Conservation (phyloP, 1,140 invertebrate genomes). For the Eupristina koningsbergeri region DNA sequence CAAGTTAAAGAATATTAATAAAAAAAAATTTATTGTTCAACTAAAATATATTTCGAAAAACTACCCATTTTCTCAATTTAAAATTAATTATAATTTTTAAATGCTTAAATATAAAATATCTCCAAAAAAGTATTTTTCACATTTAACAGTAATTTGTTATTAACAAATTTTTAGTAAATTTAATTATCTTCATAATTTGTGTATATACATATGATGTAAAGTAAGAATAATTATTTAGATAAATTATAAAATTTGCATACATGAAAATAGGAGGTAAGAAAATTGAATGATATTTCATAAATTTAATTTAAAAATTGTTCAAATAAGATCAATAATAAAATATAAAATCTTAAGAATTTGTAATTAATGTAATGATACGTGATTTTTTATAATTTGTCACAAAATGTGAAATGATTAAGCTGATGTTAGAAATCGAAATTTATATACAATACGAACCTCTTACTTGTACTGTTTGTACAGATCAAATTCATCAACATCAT, state of each 20-base stretch:
- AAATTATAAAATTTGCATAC: not conserved
- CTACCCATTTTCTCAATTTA: too few species aligned
- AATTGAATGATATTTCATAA: not conserved
- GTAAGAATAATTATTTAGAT: too few species aligned
- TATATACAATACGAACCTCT: slow-evolving; percentile 67
- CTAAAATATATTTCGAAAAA: too few species aligned
- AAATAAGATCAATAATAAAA: not conserved
- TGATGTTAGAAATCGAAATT: slow-evolving; percentile 67
- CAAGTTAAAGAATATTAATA: too few species aligned
- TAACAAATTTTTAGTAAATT: too few species aligned
- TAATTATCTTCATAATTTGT: too few species aligned
- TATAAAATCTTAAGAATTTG: not conserved
- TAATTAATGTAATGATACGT: not conserved
- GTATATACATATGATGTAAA: too few species aligned
- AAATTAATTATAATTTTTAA: too few species aligned
- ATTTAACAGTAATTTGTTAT: too few species aligned
- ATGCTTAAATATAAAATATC: too few species aligned
- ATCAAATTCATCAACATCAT: slow-evolving; percentile 59
- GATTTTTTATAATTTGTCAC: not conserved
- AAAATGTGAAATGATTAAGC: slow-evolving; percentile 70
- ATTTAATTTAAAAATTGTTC: not conserved
- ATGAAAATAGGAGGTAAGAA: not conserved
- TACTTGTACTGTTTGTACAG: slow-evolving; percentile 61
- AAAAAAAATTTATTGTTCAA: too few species aligned
- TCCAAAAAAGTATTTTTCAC: too few species aligned